Conservation (phyloP, 2,113 vertebrate species). For the Esox niger region DNA sequence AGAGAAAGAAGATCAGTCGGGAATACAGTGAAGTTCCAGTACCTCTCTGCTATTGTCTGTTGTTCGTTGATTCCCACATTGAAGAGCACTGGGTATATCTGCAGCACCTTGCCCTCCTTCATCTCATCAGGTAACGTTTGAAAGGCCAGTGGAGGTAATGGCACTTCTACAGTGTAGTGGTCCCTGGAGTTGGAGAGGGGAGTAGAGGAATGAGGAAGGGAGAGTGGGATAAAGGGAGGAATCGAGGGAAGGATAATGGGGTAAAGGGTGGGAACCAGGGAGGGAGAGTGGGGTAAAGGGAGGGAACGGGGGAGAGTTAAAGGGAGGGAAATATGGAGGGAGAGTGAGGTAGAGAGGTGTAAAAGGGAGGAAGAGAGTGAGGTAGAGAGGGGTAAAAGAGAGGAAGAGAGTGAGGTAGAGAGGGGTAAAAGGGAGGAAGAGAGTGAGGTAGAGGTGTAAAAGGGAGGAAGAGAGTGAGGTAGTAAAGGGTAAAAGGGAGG, state of each 20-base stretch:
- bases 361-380: not conserved
- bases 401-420: not conserved
- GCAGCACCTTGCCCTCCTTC: conserved; percentile 85
- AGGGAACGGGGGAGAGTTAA: no score
- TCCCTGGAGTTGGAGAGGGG: conserved; percentile 72
- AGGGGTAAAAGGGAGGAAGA: not conserved
- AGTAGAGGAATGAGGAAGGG: no score
- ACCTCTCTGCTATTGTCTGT: conserved; percentile 97
- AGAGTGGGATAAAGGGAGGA: no score
- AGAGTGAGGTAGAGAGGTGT: not conserved
- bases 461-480: not conserved
- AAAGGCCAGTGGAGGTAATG: conserved; percentile 85
- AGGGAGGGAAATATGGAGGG: not conserved
- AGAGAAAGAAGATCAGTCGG: no score
- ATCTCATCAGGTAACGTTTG: conserved; percentile 87
- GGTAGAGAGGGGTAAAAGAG: no score
- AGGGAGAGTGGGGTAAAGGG: not conserved
- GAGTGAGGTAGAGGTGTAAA: not conserved
- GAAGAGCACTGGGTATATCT: conserved; percentile 88
- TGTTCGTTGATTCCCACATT: conserved; percentile 98
- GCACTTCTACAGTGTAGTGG: conserved; percentile 88
- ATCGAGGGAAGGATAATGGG: not conserved
- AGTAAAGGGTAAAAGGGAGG: not conserved
- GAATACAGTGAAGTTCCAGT: conserved; percentile 25
- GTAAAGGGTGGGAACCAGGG: not conserved